Evolutionary conservation across 1,140 invertebrate species (phyloP).

Genomic region (Drosophila ercepeae): DNA sequence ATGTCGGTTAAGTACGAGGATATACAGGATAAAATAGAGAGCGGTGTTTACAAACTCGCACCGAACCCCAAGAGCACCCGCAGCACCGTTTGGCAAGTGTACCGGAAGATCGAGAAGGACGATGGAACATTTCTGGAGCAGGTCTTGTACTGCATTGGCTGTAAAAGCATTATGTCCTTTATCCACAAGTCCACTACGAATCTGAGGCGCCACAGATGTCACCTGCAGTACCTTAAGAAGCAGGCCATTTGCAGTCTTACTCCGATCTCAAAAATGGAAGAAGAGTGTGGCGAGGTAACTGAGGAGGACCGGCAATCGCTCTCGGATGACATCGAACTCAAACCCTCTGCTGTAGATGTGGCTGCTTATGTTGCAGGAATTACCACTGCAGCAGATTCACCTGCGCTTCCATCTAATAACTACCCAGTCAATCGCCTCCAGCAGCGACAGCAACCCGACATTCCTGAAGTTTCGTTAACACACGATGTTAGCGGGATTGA

Average conservation of each 20-base stretch:
- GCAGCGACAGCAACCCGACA: neutral
- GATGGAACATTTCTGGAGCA: slow-evolving; percentile 58
- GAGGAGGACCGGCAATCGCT: slow-evolving; percentile 23
- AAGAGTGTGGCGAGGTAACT: slow-evolving; percentile 20
- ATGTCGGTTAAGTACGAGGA: slow-evolving; percentile 59
- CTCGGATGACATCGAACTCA: slow-evolving; percentile 45
- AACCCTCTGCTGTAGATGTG: slow-evolving; percentile 35
- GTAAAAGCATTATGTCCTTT: slow-evolving; percentile 61
- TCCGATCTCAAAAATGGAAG: slow-evolving; percentile 13
- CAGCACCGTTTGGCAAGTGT: slow-evolving; percentile 66
- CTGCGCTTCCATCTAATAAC: neutral
- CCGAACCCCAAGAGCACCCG: slow-evolving; percentile 57
- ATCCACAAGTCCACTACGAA: slow-evolving; percentile 66
- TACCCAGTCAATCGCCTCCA: neutral
- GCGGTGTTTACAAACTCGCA: slow-evolving; percentile 52
- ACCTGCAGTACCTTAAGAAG: slow-evolving; percentile 62
- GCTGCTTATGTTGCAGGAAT: slow-evolving; percentile 28
- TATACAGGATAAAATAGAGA: slow-evolving; percentile 63
- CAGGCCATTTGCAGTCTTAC: slow-evolving; percentile 7
- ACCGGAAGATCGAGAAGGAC: slow-evolving; percentile 59
- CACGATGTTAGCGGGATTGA: slow-evolving; percentile 39
- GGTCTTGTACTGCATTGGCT: slow-evolving; percentile 57
- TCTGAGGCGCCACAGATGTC: slow-evolving; percentile 57
- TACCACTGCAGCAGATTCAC: neutral
- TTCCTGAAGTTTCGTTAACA: slow-evolving; percentile 21